Evolutionary conservation across 2,797 vertebrate species (phyloP), one percentile per base, ranked within the genome.

Genomic region (Melanotaenia pygmaea): DNA sequence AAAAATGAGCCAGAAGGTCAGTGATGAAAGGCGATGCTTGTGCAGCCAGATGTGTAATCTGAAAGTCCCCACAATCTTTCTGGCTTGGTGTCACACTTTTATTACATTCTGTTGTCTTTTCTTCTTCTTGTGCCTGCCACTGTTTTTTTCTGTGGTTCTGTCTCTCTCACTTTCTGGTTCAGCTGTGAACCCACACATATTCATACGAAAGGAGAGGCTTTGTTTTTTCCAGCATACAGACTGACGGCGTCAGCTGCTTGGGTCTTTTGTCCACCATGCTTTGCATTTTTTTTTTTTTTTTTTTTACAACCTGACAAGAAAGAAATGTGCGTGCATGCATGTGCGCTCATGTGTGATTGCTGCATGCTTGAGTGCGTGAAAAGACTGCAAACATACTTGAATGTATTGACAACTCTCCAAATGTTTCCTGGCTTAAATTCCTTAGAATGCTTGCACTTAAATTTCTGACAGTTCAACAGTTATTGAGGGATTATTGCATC

Each of bases 1-100:
- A 99, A 99, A 91, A 98, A 97, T 2, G 98, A 99, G 91, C 97
- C 98, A 32, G 97, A 99, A 96, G 98, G 98, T 99, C 95, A 96
- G 95, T 90, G 71, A 70, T 58, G 77, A 81, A 77, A 77, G 64
- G 40, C 51, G 45, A 40, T 2, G 34, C 47, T 50, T 50, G 47
- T 69, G 37, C 22, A 10, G 80, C 79, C 82, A 86, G 81, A 86
- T 86, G 80, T 88, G 79, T 73, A 68, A 84, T 82, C 67, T 59
- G 63, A 35, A 57, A n/a, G 68, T 68, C 65, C 9, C 22, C 8
- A 50, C 47, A 59, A 64, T 72, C 57, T 61, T 80, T 57, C 67
- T 74, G 76, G 78, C 76, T 68, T 14, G 0, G 5, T 22, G 20
- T 70, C 50, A 6, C 59, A 35, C 70, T 76, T 79, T 80, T 64